Percentiles rank a stretch among this genome's conserved stretches.
These are phyloP conservation scores for Urocynchramus pylzowi DNA, from an alignment of 2,113 vertebrate species.

Conservation along the genomic window DNA sequence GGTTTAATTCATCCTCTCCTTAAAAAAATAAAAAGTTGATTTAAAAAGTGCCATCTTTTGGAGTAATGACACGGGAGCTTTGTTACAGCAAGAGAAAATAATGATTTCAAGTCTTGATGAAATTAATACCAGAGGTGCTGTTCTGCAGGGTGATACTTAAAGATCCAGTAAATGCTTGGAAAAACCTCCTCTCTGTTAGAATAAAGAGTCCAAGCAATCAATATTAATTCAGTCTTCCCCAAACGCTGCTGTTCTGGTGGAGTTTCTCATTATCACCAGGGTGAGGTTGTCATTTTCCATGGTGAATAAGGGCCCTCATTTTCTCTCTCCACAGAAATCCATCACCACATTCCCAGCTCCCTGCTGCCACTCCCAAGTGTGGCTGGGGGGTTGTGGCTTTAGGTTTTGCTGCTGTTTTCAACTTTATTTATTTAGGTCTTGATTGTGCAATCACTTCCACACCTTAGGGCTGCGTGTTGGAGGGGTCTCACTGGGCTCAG, in stretches of 20 bases:
- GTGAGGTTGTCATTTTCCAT: background rate
- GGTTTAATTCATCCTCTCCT: background rate
- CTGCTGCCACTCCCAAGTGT: background rate
- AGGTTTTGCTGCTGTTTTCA: background rate
- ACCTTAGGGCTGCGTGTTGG: background rate
- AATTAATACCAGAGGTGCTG: background rate
- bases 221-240: conserved; percentile 1
- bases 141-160: background rate
- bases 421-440: background rate
- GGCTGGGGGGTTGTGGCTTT: background rate
- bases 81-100: background rate
- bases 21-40: background rate
- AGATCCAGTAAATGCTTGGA: background rate
- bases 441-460: background rate
- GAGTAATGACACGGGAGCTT: background rate
- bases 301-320: background rate
- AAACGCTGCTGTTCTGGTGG: background rate
- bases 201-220: background rate
- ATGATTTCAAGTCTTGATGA: background rate
- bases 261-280: background rate
- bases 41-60: background rate
- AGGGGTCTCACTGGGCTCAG: background rate
- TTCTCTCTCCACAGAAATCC: background rate
- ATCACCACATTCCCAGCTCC: background rate
- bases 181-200: background rate